Percentiles rank a stretch among this genome's conserved stretches.
These are phyloP conservation scores for Pseudococcus jackbeardsleyi DNA, from an alignment of 2,888 invertebrate genomes.

Conservation along the genomic window DNA sequence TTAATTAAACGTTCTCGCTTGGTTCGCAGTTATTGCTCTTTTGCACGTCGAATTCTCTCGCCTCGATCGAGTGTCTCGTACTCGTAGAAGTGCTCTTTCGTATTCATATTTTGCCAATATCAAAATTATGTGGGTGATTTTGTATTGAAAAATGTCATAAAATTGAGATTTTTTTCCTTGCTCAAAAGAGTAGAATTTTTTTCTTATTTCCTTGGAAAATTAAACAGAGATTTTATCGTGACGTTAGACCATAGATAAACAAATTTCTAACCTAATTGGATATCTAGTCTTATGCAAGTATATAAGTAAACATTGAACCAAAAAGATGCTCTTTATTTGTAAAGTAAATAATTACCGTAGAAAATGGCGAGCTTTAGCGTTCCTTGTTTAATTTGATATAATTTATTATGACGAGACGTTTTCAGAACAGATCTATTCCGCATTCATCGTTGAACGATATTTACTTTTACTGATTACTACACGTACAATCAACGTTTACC, in stretches of 20 bases:
- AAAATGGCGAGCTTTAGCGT: background rate
- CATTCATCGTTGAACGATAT: background rate
- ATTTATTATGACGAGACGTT: background rate
- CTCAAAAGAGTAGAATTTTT: background rate
- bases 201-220: background rate
- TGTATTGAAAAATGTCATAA: background rate
- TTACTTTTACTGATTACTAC: slow-evolving; percentile 12
- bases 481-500: background rate
- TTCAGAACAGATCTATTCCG: background rate
- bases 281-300: background rate
- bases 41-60: slow-evolving; percentile 7
- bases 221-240: background rate
- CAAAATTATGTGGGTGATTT: background rate
- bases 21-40: background rate
- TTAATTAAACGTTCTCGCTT: slow-evolving; percentile 37
- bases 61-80: background rate
- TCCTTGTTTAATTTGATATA: background rate
- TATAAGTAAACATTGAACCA: background rate
- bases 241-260: background rate
- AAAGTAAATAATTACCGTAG: background rate
- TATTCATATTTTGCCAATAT: background rate
- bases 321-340: slow-evolving; percentile 12
- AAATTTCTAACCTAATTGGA: background rate
- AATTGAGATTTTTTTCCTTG: background rate
- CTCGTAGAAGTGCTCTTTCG: background rate